Percentiles rank a stretch among this genome's conserved stretches.
Evolutionary conservation across 1,140 invertebrate species (phyloP).

Genomic region (Vanessa tameamea): DNA sequence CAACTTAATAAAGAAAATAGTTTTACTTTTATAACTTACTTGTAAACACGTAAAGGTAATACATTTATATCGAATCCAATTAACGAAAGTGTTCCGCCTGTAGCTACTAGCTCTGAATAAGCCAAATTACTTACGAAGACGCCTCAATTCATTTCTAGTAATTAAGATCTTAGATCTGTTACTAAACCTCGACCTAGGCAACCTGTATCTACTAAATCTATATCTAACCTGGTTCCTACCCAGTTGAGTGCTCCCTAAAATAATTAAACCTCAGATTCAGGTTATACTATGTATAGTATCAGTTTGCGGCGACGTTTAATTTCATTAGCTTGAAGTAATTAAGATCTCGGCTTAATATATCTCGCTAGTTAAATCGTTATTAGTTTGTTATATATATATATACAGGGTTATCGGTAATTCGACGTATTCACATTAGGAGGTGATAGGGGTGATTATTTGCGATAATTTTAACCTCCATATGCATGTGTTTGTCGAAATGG

Average conservation of each 20-base stretch:
- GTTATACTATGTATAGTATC: constrained; percentile 2
- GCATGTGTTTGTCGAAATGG: no score
- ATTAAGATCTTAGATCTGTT: constrained; percentile 14
- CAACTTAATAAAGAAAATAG: no score
- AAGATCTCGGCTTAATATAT: background rate
- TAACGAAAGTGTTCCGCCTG: background rate
- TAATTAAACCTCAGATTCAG: constrained; percentile 12
- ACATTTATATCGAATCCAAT: background rate
- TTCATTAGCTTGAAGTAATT: constrained; percentile 14
- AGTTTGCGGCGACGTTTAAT: constrained; percentile 4
- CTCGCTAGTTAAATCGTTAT: background rate
- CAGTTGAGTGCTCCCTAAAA: constrained; percentile 15
- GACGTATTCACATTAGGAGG: no score
- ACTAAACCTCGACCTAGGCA: constrained; percentile 7
- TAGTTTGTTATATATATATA: no score
- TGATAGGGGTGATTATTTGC: no score
- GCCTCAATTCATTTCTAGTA: constrained; percentile 9
- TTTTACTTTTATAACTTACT: no score
- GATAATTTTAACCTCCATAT: no score
- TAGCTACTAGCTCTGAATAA: background rate
- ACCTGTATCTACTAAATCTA: constrained; percentile 8
- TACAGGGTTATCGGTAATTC: no score
- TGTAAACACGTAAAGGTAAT: background rate
- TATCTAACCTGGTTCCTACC: constrained; percentile 1
- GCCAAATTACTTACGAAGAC: constrained; percentile 14